A percentile compares a stretch with the other conserved stretches of the same genome.
Evolutionary conservation across 2,888 invertebrate genomes (phyloP).

Genomic region (Microctonus aethiopoides): DNA sequence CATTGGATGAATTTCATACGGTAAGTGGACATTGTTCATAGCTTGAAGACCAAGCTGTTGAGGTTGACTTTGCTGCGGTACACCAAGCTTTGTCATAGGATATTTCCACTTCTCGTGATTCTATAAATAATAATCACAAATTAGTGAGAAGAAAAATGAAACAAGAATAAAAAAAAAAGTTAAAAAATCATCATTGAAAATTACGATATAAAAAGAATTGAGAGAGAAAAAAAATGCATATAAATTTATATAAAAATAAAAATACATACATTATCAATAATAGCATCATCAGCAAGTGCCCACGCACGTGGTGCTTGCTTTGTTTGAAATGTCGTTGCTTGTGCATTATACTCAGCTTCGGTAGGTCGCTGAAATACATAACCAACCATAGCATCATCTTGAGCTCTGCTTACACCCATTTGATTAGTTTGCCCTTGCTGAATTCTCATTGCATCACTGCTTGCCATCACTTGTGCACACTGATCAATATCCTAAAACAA

Average conservation of each 20-base stretch:
- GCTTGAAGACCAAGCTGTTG: slow-evolving; percentile 72
- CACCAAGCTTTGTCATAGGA: slow-evolving; percentile 67
- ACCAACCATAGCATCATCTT: slow-evolving; percentile 93
- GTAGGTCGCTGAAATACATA: slow-evolving; percentile 90
- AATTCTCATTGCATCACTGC: slow-evolving; percentile 63
- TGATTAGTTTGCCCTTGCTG: slow-evolving; percentile 64
- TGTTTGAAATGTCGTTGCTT: slow-evolving; percentile 74
- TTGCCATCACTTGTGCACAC: slow-evolving; percentile 65
- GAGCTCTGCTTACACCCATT: slow-evolving; percentile 68
- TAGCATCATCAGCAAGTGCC: slow-evolving; percentile 90
- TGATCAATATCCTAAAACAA: slow-evolving; percentile 60
- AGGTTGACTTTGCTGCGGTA: slow-evolving; percentile 72
- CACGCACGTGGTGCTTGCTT: slow-evolving; percentile 79
- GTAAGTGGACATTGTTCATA: slow-evolving; percentile 66
- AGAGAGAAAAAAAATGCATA: slow-evolving; percentile 28
- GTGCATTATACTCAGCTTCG: slow-evolving; percentile 79
- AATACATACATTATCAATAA: slow-evolving; percentile 80
- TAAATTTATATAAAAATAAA: neutral
- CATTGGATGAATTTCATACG: slow-evolving; percentile 65
- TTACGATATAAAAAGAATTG: slow-evolving; percentile 32
- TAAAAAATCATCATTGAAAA: slow-evolving; percentile 71
- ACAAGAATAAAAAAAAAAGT: slow-evolving; percentile 29
- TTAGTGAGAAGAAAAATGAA: slow-evolving; percentile 57
- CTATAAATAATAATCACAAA: slow-evolving; percentile 64
- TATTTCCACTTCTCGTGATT: slow-evolving; percentile 90